Evolutionary conservation across 2,888 invertebrate species (phyloP).

Genomic region (Gandaritis pyraliata): DNA sequence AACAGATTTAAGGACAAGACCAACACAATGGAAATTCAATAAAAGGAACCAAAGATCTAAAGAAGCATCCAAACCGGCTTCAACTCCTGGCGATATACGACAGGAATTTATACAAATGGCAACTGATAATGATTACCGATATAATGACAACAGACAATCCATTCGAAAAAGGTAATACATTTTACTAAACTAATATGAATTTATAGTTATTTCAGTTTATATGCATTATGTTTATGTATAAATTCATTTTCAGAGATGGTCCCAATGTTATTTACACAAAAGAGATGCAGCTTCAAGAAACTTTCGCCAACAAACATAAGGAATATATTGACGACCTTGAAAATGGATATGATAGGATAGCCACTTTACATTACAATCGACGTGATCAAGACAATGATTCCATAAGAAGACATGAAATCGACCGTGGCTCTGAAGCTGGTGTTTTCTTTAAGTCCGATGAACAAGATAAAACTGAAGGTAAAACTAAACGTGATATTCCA

Average conservation of each 20-base stretch:
- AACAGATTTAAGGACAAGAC: slow-evolving; percentile 86
- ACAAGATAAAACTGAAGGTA: slow-evolving; percentile 64
- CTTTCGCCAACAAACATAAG: slow-evolving; percentile 79
- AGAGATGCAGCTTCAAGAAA: slow-evolving; percentile 81
- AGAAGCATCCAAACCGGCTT: slow-evolving; percentile 79
- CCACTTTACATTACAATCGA: slow-evolving; percentile 74
- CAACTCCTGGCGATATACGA: slow-evolving; percentile 74
- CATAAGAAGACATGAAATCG: slow-evolving; percentile 90
- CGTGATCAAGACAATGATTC: slow-evolving; percentile 88
- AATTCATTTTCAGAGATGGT: slow-evolving; percentile 73
- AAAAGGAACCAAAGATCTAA: slow-evolving; percentile 84
- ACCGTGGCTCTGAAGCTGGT: slow-evolving; percentile 88
- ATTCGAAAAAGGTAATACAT: slow-evolving; percentile 67
- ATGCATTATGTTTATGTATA: neutral
- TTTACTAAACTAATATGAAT: slow-evolving; percentile 1
- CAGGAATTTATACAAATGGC: slow-evolving; percentile 80
- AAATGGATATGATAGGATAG: slow-evolving; percentile 81
- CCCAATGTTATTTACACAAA: slow-evolving; percentile 83
- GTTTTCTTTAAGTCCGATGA: slow-evolving; percentile 77
- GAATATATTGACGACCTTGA: slow-evolving; percentile 86
- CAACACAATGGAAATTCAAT: slow-evolving; percentile 90
- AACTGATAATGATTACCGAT: slow-evolving; percentile 77
- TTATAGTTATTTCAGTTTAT: neutral
- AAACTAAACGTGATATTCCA: slow-evolving; percentile 61
- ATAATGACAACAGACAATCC: slow-evolving; percentile 73